phyloP scores from a whole-genome alignment of 2,797 vertebrate genomes.

The Euphonia xanthogaster region DNA sequence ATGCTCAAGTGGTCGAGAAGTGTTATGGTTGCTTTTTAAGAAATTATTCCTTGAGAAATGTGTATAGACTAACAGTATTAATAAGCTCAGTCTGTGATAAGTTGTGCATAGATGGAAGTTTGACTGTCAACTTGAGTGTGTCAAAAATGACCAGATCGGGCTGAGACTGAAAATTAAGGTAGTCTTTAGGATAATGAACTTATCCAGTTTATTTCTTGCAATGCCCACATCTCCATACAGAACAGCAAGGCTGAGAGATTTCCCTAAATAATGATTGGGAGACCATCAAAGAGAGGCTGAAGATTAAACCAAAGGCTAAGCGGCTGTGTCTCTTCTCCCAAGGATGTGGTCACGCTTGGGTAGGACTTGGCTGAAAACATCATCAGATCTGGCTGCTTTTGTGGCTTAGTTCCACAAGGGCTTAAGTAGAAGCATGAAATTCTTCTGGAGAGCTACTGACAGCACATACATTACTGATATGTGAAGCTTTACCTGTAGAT shows the following conservation, averaged over 20 bases:
- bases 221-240: neutral
- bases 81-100: neutral
- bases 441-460: neutral
- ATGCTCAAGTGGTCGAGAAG: neutral
- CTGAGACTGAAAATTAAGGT: neutral
- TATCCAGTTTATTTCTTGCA: neutral
- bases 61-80: neutral
- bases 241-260: neutral
- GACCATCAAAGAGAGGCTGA: neutral
- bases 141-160: neutral
- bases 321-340: neutral
- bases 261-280: rapidly evolving
- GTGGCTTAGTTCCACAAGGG: neutral
- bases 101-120: neutral
- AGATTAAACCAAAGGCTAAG: neutral
- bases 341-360: neutral
- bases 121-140: neutral
- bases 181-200: neutral
- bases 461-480: rapidly evolving
- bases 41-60: neutral
- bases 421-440: neutral
- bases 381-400: neutral
- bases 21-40: neutral
- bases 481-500: neutral
- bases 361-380: neutral